A percentile compares a stretch with the other conserved stretches of the same genome.
Evolutionary conservation across 2,113 vertebrate species (phyloP).

Genomic region (Apaloderma vittatum): DNA sequence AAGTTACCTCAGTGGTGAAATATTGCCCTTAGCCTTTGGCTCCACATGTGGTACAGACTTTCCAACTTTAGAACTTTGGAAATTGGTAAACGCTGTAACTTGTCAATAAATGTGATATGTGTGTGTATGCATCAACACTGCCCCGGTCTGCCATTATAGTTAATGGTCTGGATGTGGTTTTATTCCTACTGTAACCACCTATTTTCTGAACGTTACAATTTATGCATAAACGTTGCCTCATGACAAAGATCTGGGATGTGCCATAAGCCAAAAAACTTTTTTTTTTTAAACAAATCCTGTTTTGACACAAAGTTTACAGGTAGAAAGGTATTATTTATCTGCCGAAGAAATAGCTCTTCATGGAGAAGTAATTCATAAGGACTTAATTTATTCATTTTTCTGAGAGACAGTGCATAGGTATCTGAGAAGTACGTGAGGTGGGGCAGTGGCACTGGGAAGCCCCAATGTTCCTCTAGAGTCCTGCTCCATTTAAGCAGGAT

Average conservation of each 20-base stretch:
- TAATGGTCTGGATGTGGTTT: neutral
- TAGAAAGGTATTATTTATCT: neutral
- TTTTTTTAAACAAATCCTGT: neutral
- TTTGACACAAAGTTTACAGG: neutral
- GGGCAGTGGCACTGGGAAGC: neutral
- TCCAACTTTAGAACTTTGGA: constrained; percentile 21
- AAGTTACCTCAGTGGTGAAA: constrained; percentile 53
- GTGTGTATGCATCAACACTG: neutral
- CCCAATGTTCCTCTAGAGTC: neutral
- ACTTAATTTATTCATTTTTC: neutral
- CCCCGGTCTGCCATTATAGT: neutral
- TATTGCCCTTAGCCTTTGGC: constrained; percentile 49
- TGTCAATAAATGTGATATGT: constrained; percentile 10
- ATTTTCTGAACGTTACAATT: constrained; percentile 11
- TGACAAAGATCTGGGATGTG: constrained; percentile 1
- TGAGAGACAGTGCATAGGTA: neutral
- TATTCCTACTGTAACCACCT: neutral
- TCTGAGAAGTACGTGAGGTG: neutral
- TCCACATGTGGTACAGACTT: neutral
- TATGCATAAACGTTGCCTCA: neutral
- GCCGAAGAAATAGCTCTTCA: neutral
- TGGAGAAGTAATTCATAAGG: neutral
- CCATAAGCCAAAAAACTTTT: neutral
- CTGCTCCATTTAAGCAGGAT: neutral
- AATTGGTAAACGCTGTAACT: neutral